Percentiles rank a stretch among this genome's conserved stretches.
phyloP scores from a whole-genome alignment of 2,888 invertebrate genomes.

The Acleris laterana region DNA sequence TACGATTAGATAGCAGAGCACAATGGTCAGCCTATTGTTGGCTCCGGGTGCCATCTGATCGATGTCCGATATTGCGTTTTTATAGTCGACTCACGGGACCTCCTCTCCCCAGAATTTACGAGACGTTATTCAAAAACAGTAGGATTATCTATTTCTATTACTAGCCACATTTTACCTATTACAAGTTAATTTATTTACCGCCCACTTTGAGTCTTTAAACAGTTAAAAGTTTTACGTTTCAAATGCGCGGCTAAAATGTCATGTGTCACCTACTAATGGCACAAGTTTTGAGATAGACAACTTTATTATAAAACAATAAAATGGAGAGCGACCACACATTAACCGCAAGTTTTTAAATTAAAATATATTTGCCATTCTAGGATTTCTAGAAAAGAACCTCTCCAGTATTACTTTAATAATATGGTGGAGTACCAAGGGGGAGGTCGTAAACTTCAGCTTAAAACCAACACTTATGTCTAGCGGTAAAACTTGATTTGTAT shows the following conservation, averaged over 20 bases:
- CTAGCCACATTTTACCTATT: conserved; percentile 62
- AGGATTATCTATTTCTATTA: conserved; percentile 59
- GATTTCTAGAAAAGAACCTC: too few species aligned
- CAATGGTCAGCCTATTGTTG: conserved; percentile 77
- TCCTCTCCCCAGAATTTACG: conserved; percentile 58
- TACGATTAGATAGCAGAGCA: conserved; percentile 81
- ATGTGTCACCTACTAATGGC: conserved; percentile 37
- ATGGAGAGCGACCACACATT: conserved; percentile 27
- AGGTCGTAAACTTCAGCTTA: too few species aligned
- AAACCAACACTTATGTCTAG: too few species aligned
- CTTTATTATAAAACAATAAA: conserved; percentile 54
- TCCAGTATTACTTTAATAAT: too few species aligned
- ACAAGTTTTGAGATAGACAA: conserved; percentile 35
- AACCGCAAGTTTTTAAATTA: not conserved
- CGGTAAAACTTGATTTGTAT: too few species aligned
- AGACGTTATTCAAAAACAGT: conserved; percentile 59
- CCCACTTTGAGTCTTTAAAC: conserved; percentile 58
- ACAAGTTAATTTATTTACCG: conserved; percentile 70
- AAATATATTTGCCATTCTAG: too few species aligned
- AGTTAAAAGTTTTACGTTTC: conserved; percentile 60
- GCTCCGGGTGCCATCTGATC: conserved; percentile 72
- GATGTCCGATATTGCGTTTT: conserved; percentile 79
- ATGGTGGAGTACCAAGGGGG: too few species aligned
- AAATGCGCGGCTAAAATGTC: conserved; percentile 51
- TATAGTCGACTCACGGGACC: conserved; percentile 63